These are phyloP conservation scores for Meteorus cinctellus DNA, from an alignment of 2,888 invertebrate genomes.

Conservation along the genomic window DNA sequence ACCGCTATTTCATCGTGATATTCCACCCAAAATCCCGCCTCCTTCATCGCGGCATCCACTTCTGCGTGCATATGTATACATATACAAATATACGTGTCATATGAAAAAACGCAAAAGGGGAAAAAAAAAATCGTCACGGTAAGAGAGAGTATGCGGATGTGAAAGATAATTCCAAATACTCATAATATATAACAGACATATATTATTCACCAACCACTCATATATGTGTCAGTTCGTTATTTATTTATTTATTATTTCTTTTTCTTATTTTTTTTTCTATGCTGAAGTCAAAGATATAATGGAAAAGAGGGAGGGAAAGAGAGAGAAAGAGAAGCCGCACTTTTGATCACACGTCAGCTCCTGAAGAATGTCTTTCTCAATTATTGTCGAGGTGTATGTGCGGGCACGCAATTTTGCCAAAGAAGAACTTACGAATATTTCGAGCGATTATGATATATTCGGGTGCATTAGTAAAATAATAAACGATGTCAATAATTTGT, in stretches of 20 bases:
- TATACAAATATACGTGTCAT: neutral
- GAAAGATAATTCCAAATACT: slow-evolving; percentile 17
- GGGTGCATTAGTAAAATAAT: no score
- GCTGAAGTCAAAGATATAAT: neutral
- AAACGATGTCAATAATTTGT: no score
- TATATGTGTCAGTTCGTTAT: slow-evolving; percentile 8
- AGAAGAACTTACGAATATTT: neutral
- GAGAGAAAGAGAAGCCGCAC: slow-evolving; percentile 4
- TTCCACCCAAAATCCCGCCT: slow-evolving; percentile 10
- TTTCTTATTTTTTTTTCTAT: neutral
- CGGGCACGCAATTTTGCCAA: neutral
- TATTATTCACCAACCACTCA: slow-evolving; percentile 12
- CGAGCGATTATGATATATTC: no score
- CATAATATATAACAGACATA: slow-evolving; percentile 16
- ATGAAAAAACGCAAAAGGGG: neutral
- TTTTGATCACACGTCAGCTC: slow-evolving; percentile 4
- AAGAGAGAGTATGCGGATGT: slow-evolving; percentile 31
- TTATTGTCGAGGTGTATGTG: slow-evolving; percentile 47
- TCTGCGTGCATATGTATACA: slow-evolving; percentile 2
- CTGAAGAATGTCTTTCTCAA: slow-evolving; percentile 5
- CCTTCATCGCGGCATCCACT: neutral
- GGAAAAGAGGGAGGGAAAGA: neutral
- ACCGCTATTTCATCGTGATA: slow-evolving; percentile 16
- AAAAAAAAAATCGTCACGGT: slow-evolving; percentile 5
- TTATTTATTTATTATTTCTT: neutral